Base-by-base conservation (phyloP, 1,140 invertebrate genomes). In the Ylistrum balloti region DNA sequence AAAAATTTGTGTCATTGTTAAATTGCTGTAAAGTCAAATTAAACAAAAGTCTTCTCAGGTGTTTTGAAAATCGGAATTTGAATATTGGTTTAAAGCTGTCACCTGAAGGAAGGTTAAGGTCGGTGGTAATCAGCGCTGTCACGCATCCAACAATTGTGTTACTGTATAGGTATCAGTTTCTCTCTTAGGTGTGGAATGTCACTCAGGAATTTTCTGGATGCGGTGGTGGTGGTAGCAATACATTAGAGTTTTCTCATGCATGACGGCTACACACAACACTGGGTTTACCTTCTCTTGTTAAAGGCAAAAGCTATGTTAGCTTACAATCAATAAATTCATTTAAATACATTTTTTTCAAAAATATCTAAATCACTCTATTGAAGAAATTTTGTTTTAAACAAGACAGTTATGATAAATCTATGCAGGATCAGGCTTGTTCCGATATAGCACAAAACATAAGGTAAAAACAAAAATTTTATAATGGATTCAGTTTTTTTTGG, bases 111-210 rank as follows among this genome's bases (percentile, higher is more conserved):
- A 74, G 56, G 56, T 74, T 22, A 74, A 74, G 56, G 56, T n/a
- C 56, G n/a, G 5, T 3, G n/a, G 56, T 74, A 28, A 74, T 74
- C 20, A 1, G 15, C 5, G 56, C 17, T 74, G 56, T 28, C 56
- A 74, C 56, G 56, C 56, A 74, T 74, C 56, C 56, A n/a, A 13
- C 35, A 38, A 13, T 74, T 9, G 56, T n/a, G n/a, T 22, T 5
- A 11, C n/a, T 74, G 56, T 74, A 74, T 74, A 74, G 20, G 56
- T 74, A 74, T 74, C 56, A n/a, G n/a, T 74, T 74, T 74, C 56
- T n/a, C 56, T 74, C 56, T 74, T n/a, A 74, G 56, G 56, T 74
- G 56, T 28, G 56, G 56, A 74, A 74, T 74, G 56, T 74, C 56
- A 3, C 56, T 74, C 56, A 5, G 56, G 56, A 74, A 74, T 74